Percentiles rank a stretch among this genome's conserved stretches.
These are phyloP conservation scores for Eumerus sabulonum DNA, from an alignment of 2,888 invertebrate species.

Conservation along the genomic window DNA sequence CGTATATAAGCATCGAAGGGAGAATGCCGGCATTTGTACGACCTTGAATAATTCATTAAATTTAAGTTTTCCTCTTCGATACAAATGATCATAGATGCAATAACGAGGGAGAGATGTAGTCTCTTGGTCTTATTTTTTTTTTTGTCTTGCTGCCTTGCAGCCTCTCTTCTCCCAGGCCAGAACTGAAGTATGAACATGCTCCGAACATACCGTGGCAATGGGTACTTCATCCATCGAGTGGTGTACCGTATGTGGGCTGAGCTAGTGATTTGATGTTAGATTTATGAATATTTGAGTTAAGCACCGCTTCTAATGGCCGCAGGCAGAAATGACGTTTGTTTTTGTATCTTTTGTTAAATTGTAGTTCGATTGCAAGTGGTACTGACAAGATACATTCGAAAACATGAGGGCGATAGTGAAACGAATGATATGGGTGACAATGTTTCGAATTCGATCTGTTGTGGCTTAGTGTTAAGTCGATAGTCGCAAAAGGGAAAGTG, in stretches of 20 bases:
- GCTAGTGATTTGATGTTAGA: conserved; percentile 57
- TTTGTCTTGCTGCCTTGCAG: too few relatives aligned
- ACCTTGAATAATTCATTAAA: conserved; percentile 53
- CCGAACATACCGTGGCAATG: background rate
- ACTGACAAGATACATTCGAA: conserved; percentile 3
- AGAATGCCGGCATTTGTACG: conserved; percentile 26
- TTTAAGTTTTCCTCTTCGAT: conserved; percentile 8
- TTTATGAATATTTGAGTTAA: conserved; percentile 47
- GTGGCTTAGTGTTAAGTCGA: background rate
- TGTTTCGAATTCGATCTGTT: conserved; percentile 18
- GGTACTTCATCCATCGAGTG: conserved; percentile 46
- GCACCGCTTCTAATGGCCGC: conserved; percentile 39
- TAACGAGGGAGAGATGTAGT: too few relatives aligned
- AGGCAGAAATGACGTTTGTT: conserved; percentile 28
- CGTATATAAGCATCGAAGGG: background rate
- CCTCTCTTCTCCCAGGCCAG: too few relatives aligned
- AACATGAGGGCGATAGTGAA: conserved; percentile 49
- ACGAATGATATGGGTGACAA: conserved; percentile 51
- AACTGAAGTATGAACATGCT: too few relatives aligned
- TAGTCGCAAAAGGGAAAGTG: conserved; percentile 2
- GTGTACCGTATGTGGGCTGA: conserved; percentile 48
- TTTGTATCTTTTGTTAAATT: conserved; percentile 28
- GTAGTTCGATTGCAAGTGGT: conserved; percentile 11
- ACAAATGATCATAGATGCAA: background rate
- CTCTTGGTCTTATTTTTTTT: too few relatives aligned